phyloP scores from a whole-genome alignment of 2,888 invertebrate genomes.

The Nomada goodeniana region DNA sequence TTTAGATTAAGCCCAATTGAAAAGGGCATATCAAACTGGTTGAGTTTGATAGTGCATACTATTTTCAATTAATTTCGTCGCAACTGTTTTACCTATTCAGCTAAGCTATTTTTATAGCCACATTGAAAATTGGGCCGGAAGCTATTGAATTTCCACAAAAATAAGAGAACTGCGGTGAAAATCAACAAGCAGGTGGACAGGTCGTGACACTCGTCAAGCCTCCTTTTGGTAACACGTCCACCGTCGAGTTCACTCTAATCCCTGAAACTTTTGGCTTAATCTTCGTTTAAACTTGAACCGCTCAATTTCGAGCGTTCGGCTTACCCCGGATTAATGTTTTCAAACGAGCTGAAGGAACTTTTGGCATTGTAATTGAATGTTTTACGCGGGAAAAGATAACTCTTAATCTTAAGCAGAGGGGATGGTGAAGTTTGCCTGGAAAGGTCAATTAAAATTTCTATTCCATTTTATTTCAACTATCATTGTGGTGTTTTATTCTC shows the following conservation, averaged over 20 bases:
- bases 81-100: not conserved
- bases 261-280: constrained; percentile 66
- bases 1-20: too few species aligned
- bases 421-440: not conserved
- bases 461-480: too few species aligned
- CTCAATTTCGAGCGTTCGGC: constrained; percentile 63
- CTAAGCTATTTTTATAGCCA: not conserved
- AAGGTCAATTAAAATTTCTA: not conserved
- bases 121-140: not conserved
- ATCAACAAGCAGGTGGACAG: constrained; percentile 10
- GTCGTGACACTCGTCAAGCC: constrained; percentile 25
- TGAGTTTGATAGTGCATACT: not conserved
- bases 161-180: constrained; percentile 8
- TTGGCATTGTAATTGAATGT: constrained; percentile 67
- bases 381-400: constrained; percentile 48
- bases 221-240: constrained; percentile 47
- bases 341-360: constrained; percentile 60
- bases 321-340: constrained; percentile 70
- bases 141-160: not conserved
- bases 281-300: constrained; percentile 69
- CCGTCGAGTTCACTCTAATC: constrained; percentile 57
- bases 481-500: too few species aligned
- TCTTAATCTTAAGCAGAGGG: constrained; percentile 3
- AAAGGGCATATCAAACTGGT: too few species aligned
- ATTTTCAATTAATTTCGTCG: not conserved